Evolutionary conservation across 2,113 vertebrate genomes (phyloP).

Genomic region (Blennius ocellaris): DNA sequence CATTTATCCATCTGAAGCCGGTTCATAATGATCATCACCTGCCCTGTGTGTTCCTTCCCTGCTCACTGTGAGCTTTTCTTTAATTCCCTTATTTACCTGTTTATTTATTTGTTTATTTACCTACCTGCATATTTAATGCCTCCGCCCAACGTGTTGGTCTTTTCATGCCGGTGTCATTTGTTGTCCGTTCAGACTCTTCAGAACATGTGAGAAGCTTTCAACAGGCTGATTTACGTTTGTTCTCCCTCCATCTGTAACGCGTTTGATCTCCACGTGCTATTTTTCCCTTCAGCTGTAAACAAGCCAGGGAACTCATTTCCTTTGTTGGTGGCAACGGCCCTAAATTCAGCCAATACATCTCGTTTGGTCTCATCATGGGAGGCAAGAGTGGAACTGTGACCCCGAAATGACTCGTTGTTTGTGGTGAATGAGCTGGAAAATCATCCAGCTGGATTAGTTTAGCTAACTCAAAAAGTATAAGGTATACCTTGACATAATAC

Average conservation of each 20-base stretch:
- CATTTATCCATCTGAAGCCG: background rate
- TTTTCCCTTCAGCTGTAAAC: constrained; percentile 7
- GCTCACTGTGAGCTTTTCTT: constrained; percentile 16
- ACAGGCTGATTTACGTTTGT: background rate
- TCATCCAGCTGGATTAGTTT: no score
- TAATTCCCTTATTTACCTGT: background rate
- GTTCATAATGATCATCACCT: constrained; percentile 17
- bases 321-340: background rate
- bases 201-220: constrained; percentile 33
- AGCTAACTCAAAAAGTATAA: no score
- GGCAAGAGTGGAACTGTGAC: background rate
- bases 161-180: constrained; percentile 30
- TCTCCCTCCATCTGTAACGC: constrained; percentile 3
- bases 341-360: background rate
- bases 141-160: background rate
- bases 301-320: constrained; percentile 12
- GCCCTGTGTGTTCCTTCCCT: background rate
- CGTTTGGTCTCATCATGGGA: background rate
- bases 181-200: constrained; percentile 2
- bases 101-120: background rate
- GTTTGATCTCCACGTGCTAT: constrained; percentile 19
- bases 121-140: background rate
- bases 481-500: no score
- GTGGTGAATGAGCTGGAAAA: background rate
- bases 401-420: background rate